Evolutionary conservation across 2,888 invertebrate species (phyloP), one percentile per base, ranked within the genome.

Genomic region (Lepidochitona cinerea): DNA sequence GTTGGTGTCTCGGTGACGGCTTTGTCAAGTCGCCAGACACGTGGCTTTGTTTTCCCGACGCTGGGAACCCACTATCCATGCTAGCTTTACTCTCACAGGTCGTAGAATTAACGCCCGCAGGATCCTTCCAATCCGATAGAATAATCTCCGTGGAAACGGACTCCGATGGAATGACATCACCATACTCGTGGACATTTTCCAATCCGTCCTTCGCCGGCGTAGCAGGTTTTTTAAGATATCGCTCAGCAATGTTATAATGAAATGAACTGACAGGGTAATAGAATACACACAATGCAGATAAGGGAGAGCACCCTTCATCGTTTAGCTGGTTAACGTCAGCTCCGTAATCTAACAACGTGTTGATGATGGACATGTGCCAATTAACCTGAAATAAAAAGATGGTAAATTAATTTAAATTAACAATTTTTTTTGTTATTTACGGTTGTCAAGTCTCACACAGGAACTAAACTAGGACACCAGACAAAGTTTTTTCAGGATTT

Each of bases 281-380:
- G 75, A 86, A 88, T 26, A 90, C 84, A 71, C 86, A 84, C 6
- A 89, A 88, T 14, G 89, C 88, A 2, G 88, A 83, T n/a, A 90
- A 79, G 0, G 88, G 86, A 6, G 90, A 90, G 53, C 89, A 85
- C 4, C 90, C 89, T 73, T 89, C 87, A 76, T 90, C 89, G 72
- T 84, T 89, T 23, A 90, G 79, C 74, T 88, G 86, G 79, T 91
- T 91, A 7, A 90, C 87, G 75, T 91, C 84, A 1, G 90, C 90
- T 54, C 90, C 90, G 68, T 87, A 84, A 75, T 91, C 89, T 9
- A 91, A 82, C 33, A 91, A 80, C 71, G 83, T 79, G 76, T 90
- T 89, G 70, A 90, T 89, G 5, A 89, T 84, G 67, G 85, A 83
- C 29, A 83, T 80, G 72, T 90, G 87, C 86, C 88, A 88, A 79